Base-by-base conservation (phyloP, 2,113 vertebrate species). In the Varanus komodoensis region DNA sequence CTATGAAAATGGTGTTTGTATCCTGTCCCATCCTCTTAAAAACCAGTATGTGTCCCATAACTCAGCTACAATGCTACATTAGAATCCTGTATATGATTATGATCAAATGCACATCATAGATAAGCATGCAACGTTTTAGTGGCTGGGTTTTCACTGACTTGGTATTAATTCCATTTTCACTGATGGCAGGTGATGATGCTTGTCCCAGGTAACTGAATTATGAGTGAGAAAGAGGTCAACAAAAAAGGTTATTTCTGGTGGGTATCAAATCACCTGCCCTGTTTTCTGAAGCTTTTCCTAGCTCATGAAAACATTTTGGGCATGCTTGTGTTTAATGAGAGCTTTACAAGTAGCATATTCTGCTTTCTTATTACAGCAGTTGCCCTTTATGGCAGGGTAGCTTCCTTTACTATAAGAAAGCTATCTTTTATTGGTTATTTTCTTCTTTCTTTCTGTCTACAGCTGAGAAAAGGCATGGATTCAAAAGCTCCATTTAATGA, bases 401-500 rank as follows among this genome's bases (percentile, higher is more conserved):
- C 0, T 12, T 14, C 17, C 1, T n/a, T 32, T 15, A 6, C 23
- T 25, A 15, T 23, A 44, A 0, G 61, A 0, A 67, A 0, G 12
- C 1, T 23, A 0, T 34, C 64, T n/a, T 14, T 86, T 81, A 50
- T 54, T 75, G 74, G 75, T 17, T 0, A 6, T 64, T 82, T 1
- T 5, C 48, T 50, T 32, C 50, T n/a, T 48, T 75, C 50, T 80
- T 48, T 79, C 32, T 71, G 73, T 54, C 38, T 23, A 50, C 67
- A 74, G 67, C 38, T 85, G 77, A 64, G 61, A 91, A 85, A 88
- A 54, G 64, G 54, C 67, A 85, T n/a, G 17, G 75, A 84, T 91
- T 71, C 75, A 61, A 84, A 79, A 44, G n/a, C 80, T 69, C 6
- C 34, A 50, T 29, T 77, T 80, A 71, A 81, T 67, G 68, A 21